These are phyloP conservation scores for Drosophila paranaensis DNA, from an alignment of 2,888 invertebrate genomes.

Conservation along the genomic window DNA sequence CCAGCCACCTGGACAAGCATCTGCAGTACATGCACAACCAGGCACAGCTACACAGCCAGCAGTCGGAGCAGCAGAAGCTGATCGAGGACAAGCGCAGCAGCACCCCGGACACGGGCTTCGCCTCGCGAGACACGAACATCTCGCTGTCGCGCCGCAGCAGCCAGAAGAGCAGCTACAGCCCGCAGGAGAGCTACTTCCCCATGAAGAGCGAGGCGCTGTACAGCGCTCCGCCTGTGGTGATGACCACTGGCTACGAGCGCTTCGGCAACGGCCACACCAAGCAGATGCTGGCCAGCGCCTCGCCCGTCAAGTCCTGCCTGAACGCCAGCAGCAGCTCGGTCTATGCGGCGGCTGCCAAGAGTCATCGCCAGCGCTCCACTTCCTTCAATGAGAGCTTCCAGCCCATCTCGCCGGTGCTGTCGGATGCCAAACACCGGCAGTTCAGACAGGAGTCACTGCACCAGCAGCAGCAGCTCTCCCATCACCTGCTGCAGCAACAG, in stretches of 20 bases:
- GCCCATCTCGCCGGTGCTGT: slow-evolving; percentile 81
- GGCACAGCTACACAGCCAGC: slow-evolving; percentile 63
- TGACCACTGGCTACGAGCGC: slow-evolving; percentile 71
- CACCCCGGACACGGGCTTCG: slow-evolving; percentile 85
- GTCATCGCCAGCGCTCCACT: slow-evolving; percentile 85
- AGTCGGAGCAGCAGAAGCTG: slow-evolving; percentile 67
- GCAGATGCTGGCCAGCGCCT: slow-evolving; percentile 72
- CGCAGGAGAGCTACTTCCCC: slow-evolving; percentile 82
- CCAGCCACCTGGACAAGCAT: slow-evolving; percentile 84
- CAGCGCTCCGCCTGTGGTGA: slow-evolving; percentile 67
- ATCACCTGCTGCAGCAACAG: slow-evolving; percentile 17
- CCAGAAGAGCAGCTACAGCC: slow-evolving; percentile 84
- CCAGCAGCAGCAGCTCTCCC: slow-evolving; percentile 29
- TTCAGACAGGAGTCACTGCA: slow-evolving; percentile 55
- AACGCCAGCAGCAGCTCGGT: slow-evolving; percentile 81
- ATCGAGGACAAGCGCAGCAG: slow-evolving; percentile 84
- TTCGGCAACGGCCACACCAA: slow-evolving; percentile 67
- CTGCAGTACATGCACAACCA: slow-evolving; percentile 81
- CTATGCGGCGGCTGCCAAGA: slow-evolving; percentile 66
- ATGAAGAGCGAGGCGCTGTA: slow-evolving; percentile 62
- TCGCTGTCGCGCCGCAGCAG: slow-evolving; percentile 85
- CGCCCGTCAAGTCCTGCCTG: slow-evolving; percentile 79
- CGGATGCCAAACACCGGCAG: slow-evolving; percentile 57
- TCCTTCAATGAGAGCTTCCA: slow-evolving; percentile 86
- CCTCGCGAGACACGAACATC: slow-evolving; percentile 84